phyloP scores from a whole-genome alignment of 2,113 vertebrate species.

The Cheilinus undulatus region DNA sequence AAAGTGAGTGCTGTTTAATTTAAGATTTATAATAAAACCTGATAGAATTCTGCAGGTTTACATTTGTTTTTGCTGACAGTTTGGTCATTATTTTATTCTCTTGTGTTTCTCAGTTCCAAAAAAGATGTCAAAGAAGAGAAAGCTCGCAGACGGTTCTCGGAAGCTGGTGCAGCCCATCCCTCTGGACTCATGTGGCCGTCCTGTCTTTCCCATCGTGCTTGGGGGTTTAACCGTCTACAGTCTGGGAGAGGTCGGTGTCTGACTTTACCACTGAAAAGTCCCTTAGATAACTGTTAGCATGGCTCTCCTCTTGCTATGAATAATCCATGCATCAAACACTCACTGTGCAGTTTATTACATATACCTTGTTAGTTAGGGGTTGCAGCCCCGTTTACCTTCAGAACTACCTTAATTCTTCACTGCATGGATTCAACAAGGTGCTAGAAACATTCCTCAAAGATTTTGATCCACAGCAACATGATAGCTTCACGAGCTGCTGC shows the following conservation, averaged over 20 bases:
- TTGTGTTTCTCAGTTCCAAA: conserved; percentile 80
- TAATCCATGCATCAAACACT: no score
- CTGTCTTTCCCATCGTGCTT: conserved; percentile 90
- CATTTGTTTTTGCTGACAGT: not conserved
- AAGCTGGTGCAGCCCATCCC: conserved; percentile 89
- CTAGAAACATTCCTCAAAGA: no score
- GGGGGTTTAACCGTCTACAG: conserved; percentile 92
- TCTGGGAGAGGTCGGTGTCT: conserved; percentile 88
- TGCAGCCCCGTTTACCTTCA: no score
- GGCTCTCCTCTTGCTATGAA: no score
- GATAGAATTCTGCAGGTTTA: no score
- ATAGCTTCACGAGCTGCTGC: no score
- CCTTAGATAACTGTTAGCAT: no score
- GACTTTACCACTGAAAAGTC: not conserved
- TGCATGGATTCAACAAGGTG: no score
- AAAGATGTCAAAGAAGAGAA: conserved; percentile 89
- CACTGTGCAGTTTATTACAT: no score
- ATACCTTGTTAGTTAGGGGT: no score
- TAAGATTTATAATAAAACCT: not conserved
- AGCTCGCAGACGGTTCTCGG: conserved; percentile 83
- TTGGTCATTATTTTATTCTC: not conserved
- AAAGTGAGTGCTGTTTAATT: conserved; percentile 73
- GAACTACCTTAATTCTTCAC: no score
- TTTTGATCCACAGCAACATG: no score
- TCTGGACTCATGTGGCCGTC: conserved; percentile 90